Percentiles rank a stretch among this genome's conserved stretches.
These are phyloP conservation scores for Dendrophyllia cribrosa DNA, from an alignment of 64 coral and sea anemone genomes.

Conservation along the genomic window DNA sequence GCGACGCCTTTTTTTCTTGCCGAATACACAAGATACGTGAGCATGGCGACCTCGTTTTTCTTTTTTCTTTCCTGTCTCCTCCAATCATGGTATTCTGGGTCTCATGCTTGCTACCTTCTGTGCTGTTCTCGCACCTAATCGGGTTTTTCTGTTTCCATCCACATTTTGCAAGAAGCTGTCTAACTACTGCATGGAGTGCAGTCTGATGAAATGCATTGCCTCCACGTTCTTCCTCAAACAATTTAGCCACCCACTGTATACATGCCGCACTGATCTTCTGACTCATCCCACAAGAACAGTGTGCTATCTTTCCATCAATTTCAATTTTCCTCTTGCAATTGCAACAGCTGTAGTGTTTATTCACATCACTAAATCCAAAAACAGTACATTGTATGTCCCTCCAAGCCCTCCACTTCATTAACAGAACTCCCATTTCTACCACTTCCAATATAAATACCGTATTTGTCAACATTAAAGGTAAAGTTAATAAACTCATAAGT, in stretches of 20 bases:
- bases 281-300: background rate
- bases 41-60: too few relatives aligned
- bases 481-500: conserved; percentile 16
- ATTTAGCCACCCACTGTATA: conserved; percentile 8
- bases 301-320: background rate
- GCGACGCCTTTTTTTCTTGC: too few relatives aligned
- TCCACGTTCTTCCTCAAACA: background rate
- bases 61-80: too few relatives aligned
- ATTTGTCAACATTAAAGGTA: conserved; percentile 34
- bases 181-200: background rate
- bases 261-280: too few relatives aligned
- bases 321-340: background rate
- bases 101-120: too few relatives aligned
- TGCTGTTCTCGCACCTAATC: too few relatives aligned
- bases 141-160: too few relatives aligned
- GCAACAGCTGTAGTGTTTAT: background rate
- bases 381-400: background rate
- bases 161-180: conserved; percentile 1
- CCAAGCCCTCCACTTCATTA: background rate
- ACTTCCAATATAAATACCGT: conserved; percentile 24
- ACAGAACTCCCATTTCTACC: background rate
- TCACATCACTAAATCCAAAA: background rate
- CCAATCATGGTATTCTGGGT: too few relatives aligned
- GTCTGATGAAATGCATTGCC: conserved; percentile 4
- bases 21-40: too few relatives aligned